These are phyloP conservation scores for Serranus cabrilla DNA, from an alignment of 2,797 vertebrate genomes.

Conservation along the genomic window DNA sequence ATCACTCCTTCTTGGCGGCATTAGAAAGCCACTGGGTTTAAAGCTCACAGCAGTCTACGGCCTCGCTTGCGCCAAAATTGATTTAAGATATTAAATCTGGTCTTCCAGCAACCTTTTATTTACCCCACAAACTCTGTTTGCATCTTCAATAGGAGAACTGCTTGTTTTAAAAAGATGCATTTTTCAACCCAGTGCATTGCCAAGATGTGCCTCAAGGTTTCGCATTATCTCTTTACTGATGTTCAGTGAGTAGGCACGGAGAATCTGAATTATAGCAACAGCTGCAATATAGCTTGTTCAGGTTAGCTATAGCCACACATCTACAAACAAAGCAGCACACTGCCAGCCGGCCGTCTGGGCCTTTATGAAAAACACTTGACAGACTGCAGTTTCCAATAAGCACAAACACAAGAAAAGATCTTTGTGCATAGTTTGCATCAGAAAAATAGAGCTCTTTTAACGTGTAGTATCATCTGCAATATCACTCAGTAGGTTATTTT, in stretches of 20 bases:
- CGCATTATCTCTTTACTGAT: constrained; percentile 1
- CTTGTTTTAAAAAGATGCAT: neutral
- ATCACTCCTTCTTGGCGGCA: constrained; percentile 19
- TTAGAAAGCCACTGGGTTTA: neutral
- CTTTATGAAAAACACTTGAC: constrained; percentile 9
- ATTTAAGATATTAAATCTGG: constrained; percentile 35
- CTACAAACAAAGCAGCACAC: constrained; percentile 38
- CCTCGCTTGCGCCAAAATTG: constrained; percentile 23
- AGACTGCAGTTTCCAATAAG: constrained; percentile 9
- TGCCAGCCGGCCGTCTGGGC: neutral
- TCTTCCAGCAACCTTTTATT: constrained; percentile 23
- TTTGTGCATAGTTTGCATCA: constrained; percentile 6
- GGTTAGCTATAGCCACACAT: constrained; percentile 24
- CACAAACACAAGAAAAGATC: constrained; percentile 3
- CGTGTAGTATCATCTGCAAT: neutral
- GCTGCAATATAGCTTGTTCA: constrained; percentile 1
- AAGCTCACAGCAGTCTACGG: constrained; percentile 1
- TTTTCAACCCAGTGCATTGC: constrained; percentile 11
- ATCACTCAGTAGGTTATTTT: neutral
- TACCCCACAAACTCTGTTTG: constrained; percentile 7
- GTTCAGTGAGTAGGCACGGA: constrained; percentile 12
- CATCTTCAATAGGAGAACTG: constrained; percentile 4
- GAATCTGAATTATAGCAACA: constrained; percentile 15
- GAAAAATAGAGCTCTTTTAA: neutral
- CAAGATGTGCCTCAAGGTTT: constrained; percentile 25